Evolutionary conservation across 1,140 invertebrate species (phyloP), one percentile per base, ranked within the genome.

Genomic region (Samia ricini): DNA sequence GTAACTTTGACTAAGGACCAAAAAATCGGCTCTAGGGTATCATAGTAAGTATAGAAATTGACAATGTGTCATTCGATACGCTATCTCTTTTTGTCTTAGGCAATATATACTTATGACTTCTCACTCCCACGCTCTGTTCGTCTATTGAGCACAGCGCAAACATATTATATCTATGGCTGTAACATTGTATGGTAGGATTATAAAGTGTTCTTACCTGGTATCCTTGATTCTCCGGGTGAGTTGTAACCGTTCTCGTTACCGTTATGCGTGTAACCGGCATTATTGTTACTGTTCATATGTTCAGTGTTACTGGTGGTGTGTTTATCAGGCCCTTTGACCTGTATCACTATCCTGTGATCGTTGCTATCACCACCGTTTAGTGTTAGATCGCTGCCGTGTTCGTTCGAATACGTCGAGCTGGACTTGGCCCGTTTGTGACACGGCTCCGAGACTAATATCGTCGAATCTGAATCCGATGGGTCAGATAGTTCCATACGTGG

Each of bases 401-500:
- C 87, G 74, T 79, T 85, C 52, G 72, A 90, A 70, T 90, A 83
- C 26, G 89, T 72, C 5, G 81, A 73, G 61, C 83, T 88, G 24
- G 85, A 90, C 66, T 93, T 92, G 55, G 93, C 91, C 68, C 93
- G 91, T 69, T 94, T 93, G 74, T 94, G 93, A 19, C 93, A 94
- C 15, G 95, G 94, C 81, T 96, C 95, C 26, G 94, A 95, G 18
- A 95, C 95, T 21, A 96, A 82, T 56, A 95, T 95, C 12, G 94
- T 94, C 24, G 95, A 96, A 83, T 97, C 95, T 69, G 95, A 96
- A 88, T 96, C 96, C 84, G 95, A 96, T 29, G 95, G 95, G 91
- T 97, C 95, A 78, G 95, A 96, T 69, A 96, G 93, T 90, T 96
- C 95, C 95, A 97, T 96, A 33, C 95, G 91, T 68, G 94, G 94